Evolutionary conservation across 2,888 invertebrate species (phyloP), one percentile per base, ranked within the genome.

Genomic region (Heliconius ethilla): DNA sequence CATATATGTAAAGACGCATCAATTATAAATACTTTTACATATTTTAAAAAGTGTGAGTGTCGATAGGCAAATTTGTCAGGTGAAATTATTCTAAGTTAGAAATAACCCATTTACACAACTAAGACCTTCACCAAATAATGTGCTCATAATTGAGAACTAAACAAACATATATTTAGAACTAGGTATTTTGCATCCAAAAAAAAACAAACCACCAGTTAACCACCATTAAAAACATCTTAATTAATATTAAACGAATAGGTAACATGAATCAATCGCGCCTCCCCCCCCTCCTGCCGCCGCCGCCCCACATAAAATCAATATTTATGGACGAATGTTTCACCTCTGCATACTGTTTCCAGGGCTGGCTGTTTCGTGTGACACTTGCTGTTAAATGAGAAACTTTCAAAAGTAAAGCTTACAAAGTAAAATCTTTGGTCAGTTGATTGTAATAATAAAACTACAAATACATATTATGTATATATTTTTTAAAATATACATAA

Each of bases 241-340:
- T 72, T 72, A 59, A 59, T 72, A 55, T 72, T 37, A 72, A 72
- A 55, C 29, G 51, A 55, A 33, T 55, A 10, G 55, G 13, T 13
- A 40, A 55, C 11, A 70, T n/a, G 13, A 70, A 72, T 76, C 67
- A 76, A 15, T 69, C 37, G 77, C 73, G 90, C 91, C 65, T 5
- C 29, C 29, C 91, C 91, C 91, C 90, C 84, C 83, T 90, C 84
- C 84, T 83, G 2, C 51, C 51, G 18, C 51, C 51, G 85, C 84
- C 82, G 82, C 86, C 69, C 84, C 87, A 83, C 89, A 87, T 89
- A 91, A 91, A 92, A 92, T 92, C 90, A 93, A 94, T 94, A 94
- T 93, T 93, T 91, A 93, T 93, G 89, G 91, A 90, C 81, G 86
- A 86, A 87, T 87, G 89, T 89, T 89, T 90, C 90, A 90, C 91